Conservation (phyloP, 92 coral and sea anemone species). For the Epizoanthus illoricatus region DNA sequence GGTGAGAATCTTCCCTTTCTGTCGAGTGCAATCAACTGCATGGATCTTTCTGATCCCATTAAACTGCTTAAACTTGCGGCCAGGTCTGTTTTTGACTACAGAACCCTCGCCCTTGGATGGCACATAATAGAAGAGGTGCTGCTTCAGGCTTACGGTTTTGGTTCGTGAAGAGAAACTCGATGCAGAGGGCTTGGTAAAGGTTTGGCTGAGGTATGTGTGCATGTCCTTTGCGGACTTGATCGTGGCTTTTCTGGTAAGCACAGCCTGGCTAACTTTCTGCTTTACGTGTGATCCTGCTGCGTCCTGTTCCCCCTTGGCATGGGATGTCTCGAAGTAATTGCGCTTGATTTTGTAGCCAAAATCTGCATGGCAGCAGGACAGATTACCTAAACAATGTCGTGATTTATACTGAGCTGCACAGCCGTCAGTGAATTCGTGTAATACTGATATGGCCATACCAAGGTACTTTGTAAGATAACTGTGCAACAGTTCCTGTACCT, state of each 20-base stretch:
- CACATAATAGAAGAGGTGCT: slow-evolving; percentile 24
- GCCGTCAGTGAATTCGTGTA: slow-evolving; percentile 28
- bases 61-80: slow-evolving; percentile 13
- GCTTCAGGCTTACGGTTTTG: slow-evolving; percentile 35
- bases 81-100: slow-evolving; percentile 47
- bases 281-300: slow-evolving; percentile 38
- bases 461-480: slow-evolving; percentile 24
- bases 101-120: slow-evolving; percentile 15
- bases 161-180: slow-evolving; percentile 24
- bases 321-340: slow-evolving; percentile 39
- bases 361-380: slow-evolving; percentile 38
- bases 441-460: slow-evolving; percentile 32
- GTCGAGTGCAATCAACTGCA: slow-evolving; percentile 11
- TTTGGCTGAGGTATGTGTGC: slow-evolving; percentile 31
- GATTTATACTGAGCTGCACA: slow-evolving; percentile 20
- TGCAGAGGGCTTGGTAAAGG: slow-evolving; percentile 24
- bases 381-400: slow-evolving; percentile 23
- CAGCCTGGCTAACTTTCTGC: slow-evolving; percentile 40
- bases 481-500: slow-evolving; percentile 31
- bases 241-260: slow-evolving; percentile 31
- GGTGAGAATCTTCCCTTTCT: too few species aligned
- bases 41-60: slow-evolving; percentile 1
- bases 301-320: slow-evolving; percentile 40
- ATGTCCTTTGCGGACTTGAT: slow-evolving; percentile 21
- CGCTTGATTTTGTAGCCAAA: slow-evolving; percentile 37